Base-by-base conservation (phyloP, 2,113 vertebrate genomes). In the Gambusia holbrooki region DNA sequence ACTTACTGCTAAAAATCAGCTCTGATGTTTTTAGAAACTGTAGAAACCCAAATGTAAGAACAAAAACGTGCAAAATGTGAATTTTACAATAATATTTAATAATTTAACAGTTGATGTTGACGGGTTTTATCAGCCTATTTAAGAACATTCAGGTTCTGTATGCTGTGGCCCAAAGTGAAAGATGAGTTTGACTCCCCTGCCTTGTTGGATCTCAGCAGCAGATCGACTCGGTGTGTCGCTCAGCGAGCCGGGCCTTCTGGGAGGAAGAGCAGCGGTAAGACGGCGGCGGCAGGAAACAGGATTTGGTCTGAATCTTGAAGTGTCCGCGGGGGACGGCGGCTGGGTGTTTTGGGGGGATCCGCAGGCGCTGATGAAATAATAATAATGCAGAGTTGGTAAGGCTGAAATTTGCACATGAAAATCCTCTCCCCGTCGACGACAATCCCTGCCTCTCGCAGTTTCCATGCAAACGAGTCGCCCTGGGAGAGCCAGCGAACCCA, bases 401-500 rank as follows among this genome's bases (percentile, higher is more conserved):
- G 93, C 88, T 93, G 89, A 89, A 93, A 95, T 95, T 94, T 95
- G 92, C 94, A 95, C 93, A 95, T 95, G 92, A 94, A 94, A 93
- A 95, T 94, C 89, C 80, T 87, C 87, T 86, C 84, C 83, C 83
- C 87, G 67, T 94, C 84, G 82, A 91, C 88, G 92, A 94, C 92
- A 90, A 93, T 93, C 89, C 92, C 86, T 90, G 85, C 90, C 84
- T 91, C 90, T 88, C 82, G 84, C 92, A 92, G 92, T 94, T 94
- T 93, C 92, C 86, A 94, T 94, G 92, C 91, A 94, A 94, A 95
- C 93, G 69, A 78, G 74, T 83, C 90, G 71, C 91, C 93, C 91
- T 91, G 88, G 42, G 91, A 92, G 93, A 94, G 87, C 84, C 71
- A 42, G 79, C 90, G 81, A 81, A 75, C 73, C 45, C 32, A 87